Evolutionary conservation across 2,797 vertebrate genomes (phyloP), one percentile per base, ranked within the genome.

Genomic region (Pangasius larnaudii): DNA sequence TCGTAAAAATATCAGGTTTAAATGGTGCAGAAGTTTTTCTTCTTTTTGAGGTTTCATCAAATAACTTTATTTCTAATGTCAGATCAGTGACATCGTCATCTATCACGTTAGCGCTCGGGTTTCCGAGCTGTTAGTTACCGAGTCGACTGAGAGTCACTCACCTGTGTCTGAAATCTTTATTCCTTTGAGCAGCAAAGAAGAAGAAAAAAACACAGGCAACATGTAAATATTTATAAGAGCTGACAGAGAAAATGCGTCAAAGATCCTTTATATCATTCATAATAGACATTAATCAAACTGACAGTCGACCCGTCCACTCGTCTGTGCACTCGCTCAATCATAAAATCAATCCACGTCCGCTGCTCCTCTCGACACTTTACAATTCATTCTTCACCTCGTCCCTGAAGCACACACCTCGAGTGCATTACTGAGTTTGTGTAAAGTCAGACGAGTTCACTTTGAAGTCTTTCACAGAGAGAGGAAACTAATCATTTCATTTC

Each of bases 91-190:
- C 61, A n/a, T 87, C 69, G 51, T 42, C 72, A 36, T 53, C 51
- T 4, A 74, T 74, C 39, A 22, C 69, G 22, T 24, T 13, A 72
- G 0, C 2, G 1, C 72, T n/a, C 19, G 24, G 0, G 24, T 5
- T 42, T 42, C 36, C 1, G 24, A 49, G 72, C 42, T 39, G 7
- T n/a, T n/a, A 36, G 30, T 59, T 1, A 24, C 18, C 18, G 7
- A 11, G 51, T 79, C 9, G 53, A 33, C 18, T 0, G 53, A 1
- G 58, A 27, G 14, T 74, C 71, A 95, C 98, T 97, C 98, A 99
- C 99, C 99, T 99, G 97, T 99, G 99, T 97, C 98, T 98, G 97
- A 99, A 99, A 97, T 99, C 99, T 97, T 99, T 99, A 97, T 99
- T 99, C 98, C 99, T 99, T 97, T 91, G 92, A 93, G 93, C 92